A percentile compares a stretch with the other conserved stretches of the same genome.
Conservation (phyloP, 1,140 invertebrate genomes). For the Saccostrea echinata region DNA sequence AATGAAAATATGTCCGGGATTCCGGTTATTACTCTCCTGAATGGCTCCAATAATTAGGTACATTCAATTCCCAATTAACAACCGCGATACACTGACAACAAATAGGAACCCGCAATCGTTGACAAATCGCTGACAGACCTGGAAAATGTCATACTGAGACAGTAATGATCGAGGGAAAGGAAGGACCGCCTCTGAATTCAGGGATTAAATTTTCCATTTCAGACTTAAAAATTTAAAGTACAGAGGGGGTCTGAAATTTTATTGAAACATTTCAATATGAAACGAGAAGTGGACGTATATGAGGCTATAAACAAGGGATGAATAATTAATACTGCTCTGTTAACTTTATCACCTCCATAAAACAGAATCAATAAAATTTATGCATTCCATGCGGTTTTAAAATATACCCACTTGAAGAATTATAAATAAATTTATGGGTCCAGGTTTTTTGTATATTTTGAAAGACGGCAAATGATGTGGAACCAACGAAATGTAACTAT, state of each 20-base stretch:
- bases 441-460: not conserved
- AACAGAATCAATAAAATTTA: constrained; percentile 14
- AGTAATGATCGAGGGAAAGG: not conserved
- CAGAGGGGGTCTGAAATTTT: not conserved
- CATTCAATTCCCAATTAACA: constrained; percentile 31
- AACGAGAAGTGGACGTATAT: not conserved
- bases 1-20: not conserved
- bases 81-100: not conserved
- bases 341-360: constrained; percentile 23
- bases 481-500: not conserved
- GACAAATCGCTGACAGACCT: not conserved
- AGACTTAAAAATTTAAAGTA: not conserved
- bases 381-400: not conserved
- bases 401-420: not conserved
- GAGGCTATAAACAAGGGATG: not conserved
- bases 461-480: not conserved
- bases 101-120: not conserved
- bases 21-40: not conserved
- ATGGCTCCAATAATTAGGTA: not conserved
- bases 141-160: not conserved
- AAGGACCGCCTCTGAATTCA: not conserved
- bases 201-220: not conserved
- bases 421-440: not conserved
- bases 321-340: not conserved
- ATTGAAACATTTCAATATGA: constrained; percentile 27